Percentiles rank a stretch among this genome's conserved stretches.
phyloP scores from a whole-genome alignment of 2,113 vertebrate species.

The Bambusicola thoracicus region DNA sequence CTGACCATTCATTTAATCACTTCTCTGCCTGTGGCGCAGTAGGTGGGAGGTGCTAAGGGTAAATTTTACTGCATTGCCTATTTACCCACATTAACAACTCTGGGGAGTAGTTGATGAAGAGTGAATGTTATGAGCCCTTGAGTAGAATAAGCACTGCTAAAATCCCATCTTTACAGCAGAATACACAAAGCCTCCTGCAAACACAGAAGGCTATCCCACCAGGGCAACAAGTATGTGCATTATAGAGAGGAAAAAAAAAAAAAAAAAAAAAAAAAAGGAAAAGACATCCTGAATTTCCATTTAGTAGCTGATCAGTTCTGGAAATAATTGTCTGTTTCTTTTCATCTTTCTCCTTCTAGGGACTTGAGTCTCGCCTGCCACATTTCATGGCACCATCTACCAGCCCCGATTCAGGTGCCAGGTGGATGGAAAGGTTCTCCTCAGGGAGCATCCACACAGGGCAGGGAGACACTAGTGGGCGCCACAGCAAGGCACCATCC shows the following conservation, averaged over 20 bases:
- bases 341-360: background rate
- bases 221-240: background rate
- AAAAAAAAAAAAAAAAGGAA: background rate
- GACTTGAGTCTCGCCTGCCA: background rate
- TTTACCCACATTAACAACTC: background rate
- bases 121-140: background rate
- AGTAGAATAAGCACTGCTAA: background rate
- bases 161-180: background rate
- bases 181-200: background rate
- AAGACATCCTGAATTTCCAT: background rate
- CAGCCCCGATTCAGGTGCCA: background rate
- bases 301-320: background rate
- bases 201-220: background rate
- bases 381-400: background rate
- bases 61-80: background rate
- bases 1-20: background rate
- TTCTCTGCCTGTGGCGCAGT: background rate
- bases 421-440: fast-evolving
- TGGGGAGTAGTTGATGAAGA: background rate
- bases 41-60: background rate
- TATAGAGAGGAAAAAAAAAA: background rate
- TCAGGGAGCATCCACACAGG: background rate
- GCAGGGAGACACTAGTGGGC: background rate
- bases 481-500: background rate
- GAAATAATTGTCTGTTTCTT: background rate